Conservation (phyloP, 1,140 invertebrate species). For the Drosophila dunni region DNA sequence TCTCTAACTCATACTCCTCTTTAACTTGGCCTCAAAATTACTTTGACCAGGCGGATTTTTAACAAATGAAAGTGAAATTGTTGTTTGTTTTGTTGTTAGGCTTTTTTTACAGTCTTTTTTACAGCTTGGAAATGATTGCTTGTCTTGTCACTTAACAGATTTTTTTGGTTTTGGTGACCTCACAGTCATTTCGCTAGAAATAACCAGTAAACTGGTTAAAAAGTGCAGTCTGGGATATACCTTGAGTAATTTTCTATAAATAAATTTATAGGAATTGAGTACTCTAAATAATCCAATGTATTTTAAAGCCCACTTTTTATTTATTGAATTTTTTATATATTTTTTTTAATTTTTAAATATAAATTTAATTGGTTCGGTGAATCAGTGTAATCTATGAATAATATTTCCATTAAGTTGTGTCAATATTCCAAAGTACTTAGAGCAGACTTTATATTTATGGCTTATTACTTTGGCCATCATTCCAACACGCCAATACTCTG, state of each 20-base stretch:
- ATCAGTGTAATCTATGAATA: too few species aligned
- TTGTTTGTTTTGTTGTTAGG: slow-evolving; percentile 18
- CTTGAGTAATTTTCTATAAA: slow-evolving; percentile 6
- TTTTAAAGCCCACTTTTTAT: too few species aligned
- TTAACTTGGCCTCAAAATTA: slow-evolving; percentile 48
- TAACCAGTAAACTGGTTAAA: neutral
- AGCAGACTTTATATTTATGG: too few species aligned
- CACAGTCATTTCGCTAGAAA: slow-evolving; percentile 27
- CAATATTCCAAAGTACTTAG: too few species aligned
- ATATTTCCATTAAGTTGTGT: too few species aligned
- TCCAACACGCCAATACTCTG: neutral
- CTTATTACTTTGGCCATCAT: too few species aligned
- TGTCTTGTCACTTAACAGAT: slow-evolving; percentile 58
- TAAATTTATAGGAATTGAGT: neutral
- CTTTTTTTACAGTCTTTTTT: slow-evolving; percentile 1
- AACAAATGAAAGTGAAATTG: slow-evolving; percentile 73
- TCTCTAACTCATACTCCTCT: slow-evolving; percentile 43
- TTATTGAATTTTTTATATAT: too few species aligned
- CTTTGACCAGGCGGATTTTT: slow-evolving; percentile 53
- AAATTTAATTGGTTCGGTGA: too few species aligned
- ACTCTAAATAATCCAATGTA: too few species aligned
- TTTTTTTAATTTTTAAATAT: too few species aligned
- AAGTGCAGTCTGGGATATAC: neutral
- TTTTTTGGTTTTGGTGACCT: slow-evolving; percentile 17
- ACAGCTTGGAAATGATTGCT: slow-evolving; percentile 6